phyloP scores from a whole-genome alignment of 2,888 invertebrate species.

The Polydrusus cervinus region DNA sequence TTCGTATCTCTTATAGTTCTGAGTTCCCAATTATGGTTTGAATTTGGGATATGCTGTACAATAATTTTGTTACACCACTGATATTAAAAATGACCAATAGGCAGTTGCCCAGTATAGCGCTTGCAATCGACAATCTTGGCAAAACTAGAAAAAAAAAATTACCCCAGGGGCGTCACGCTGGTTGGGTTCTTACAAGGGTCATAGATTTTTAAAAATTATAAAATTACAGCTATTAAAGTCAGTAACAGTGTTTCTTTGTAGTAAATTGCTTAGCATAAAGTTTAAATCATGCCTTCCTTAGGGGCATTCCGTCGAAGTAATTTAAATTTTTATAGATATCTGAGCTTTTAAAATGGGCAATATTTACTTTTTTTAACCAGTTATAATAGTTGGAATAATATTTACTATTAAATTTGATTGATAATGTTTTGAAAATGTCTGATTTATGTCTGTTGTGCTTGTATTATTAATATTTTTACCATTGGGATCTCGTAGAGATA shows the following conservation, averaged over 20 bases:
- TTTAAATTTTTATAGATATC: background rate
- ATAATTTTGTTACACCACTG: conserved; percentile 1
- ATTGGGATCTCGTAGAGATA: no score
- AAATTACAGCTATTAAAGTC: conserved; percentile 11
- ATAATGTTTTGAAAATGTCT: no score
- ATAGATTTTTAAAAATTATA: background rate
- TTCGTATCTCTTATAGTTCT: no score
- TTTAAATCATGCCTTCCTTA: background rate
- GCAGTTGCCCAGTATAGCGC: background rate
- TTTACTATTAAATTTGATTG: no score
- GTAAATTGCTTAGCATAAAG: background rate
- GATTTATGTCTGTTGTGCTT: no score
- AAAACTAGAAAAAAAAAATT: background rate
- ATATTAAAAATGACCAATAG: background rate
- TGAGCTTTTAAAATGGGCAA: background rate
- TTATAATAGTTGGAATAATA: no score
- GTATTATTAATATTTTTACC: no score
- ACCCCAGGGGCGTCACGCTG: conserved; percentile 19
- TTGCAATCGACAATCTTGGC: background rate
- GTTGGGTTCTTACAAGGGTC: conserved; percentile 1
- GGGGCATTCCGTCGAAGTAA: background rate
- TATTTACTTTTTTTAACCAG: no score
- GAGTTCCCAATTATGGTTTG: no score
- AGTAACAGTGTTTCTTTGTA: background rate
- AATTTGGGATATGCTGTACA: no score